Percentiles rank a stretch among this genome's conserved stretches.
phyloP scores from a whole-genome alignment of 2,888 invertebrate species.

The Drosophila colorata region DNA sequence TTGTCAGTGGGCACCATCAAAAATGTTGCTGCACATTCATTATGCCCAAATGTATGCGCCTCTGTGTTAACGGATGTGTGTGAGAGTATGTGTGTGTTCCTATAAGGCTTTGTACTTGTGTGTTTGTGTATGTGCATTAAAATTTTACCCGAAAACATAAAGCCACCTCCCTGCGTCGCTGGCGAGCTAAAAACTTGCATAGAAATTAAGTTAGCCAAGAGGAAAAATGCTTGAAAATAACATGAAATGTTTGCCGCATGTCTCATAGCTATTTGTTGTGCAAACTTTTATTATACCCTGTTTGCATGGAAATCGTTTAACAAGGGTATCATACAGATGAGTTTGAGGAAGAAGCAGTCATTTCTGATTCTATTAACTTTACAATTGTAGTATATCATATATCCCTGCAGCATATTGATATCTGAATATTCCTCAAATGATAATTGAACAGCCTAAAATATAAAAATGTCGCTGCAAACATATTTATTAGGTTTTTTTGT shows the following conservation, averaged over 20 bases:
- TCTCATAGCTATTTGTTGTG: slow-evolving; percentile 44
- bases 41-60: slow-evolving; percentile 68
- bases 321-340: not conserved
- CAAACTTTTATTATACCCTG: slow-evolving; percentile 26
- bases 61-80: slow-evolving; percentile 14
- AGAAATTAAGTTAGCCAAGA: slow-evolving; percentile 75
- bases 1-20: slow-evolving; percentile 82
- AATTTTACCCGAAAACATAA: slow-evolving; percentile 72
- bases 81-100: slow-evolving; percentile 10
- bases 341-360: not conserved
- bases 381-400: not conserved
- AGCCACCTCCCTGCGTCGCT: slow-evolving; percentile 36
- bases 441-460: too few species aligned
- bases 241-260: slow-evolving; percentile 53
- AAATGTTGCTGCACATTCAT: slow-evolving; percentile 82
- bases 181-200: slow-evolving; percentile 65
- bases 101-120: slow-evolving; percentile 19
- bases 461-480: too few species aligned
- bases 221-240: slow-evolving; percentile 60
- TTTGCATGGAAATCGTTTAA: not conserved
- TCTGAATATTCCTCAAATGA: too few species aligned
- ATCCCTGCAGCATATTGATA: too few species aligned
- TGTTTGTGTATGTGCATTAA: slow-evolving; percentile 66
- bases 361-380: not conserved
- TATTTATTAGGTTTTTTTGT: too few species aligned